Evolutionary conservation across 1,140 invertebrate genomes (phyloP).

Genomic region (Conopomorpha cramerella): DNA sequence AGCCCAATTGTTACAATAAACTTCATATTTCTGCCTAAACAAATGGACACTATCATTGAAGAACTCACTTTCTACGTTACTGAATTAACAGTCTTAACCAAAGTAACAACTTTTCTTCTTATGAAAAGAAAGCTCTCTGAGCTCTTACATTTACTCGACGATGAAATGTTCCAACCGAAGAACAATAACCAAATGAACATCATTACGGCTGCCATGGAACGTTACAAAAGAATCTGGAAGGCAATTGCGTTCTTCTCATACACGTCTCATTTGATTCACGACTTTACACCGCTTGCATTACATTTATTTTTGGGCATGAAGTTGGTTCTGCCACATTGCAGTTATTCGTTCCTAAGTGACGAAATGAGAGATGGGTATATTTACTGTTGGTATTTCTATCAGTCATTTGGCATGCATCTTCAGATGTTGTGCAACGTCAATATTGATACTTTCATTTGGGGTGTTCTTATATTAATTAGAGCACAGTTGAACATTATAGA

Average conservation of each 20-base stretch:
- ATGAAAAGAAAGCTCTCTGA: conserved; percentile 16
- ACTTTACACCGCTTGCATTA: conserved; percentile 17
- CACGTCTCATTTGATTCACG: conserved; percentile 17
- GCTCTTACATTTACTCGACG: conserved; percentile 22
- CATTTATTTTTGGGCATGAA: conserved; percentile 16
- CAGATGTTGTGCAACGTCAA: conserved; percentile 25
- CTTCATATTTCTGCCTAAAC: background rate
- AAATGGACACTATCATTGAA: conserved; percentile 5
- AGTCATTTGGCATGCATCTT: conserved; percentile 27
- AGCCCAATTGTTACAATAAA: background rate
- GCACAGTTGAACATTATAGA: conserved; percentile 33
- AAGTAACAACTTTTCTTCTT: conserved; percentile 23
- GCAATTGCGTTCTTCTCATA: conserved; percentile 19
- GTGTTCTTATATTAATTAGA: conserved; percentile 24
- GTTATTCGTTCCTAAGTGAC: conserved; percentile 28
- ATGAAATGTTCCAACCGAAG: conserved; percentile 23
- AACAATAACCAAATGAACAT: conserved; percentile 16
- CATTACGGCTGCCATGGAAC: conserved; percentile 20
- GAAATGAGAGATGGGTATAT: conserved; percentile 12
- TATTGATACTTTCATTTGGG: conserved; percentile 31
- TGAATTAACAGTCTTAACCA: conserved; percentile 17
- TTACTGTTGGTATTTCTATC: conserved; percentile 29
- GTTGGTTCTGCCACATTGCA: conserved; percentile 19
- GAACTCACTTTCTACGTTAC: conserved; percentile 33
- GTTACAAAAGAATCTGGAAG: conserved; percentile 26